Percentiles rank a stretch among this genome's conserved stretches.
Evolutionary conservation across 2,888 invertebrate species (phyloP).

Genomic region (Lomographa bimaculata): DNA sequence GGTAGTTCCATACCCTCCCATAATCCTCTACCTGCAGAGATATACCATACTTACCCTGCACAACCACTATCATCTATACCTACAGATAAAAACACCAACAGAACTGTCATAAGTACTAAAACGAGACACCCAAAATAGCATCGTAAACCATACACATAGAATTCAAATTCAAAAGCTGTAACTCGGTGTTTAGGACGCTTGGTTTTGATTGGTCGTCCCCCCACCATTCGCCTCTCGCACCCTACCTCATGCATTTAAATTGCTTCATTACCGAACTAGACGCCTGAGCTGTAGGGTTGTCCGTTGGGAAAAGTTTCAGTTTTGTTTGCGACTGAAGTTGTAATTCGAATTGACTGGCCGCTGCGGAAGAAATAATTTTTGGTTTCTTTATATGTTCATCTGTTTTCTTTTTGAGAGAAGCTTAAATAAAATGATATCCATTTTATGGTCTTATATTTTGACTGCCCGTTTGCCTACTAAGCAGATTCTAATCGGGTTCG

Average conservation of each 20-base stretch:
- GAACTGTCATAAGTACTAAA: constrained; percentile 25
- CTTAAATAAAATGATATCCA: too few relatives aligned
- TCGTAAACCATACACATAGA: constrained; percentile 10
- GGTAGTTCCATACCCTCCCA: constrained; percentile 66
- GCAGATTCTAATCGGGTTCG: too few relatives aligned
- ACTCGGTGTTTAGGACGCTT: constrained; percentile 43
- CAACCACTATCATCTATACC: constrained; percentile 81
- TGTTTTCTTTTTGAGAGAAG: too few relatives aligned
- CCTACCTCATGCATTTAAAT: constrained; percentile 85
- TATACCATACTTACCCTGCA: constrained; percentile 78
- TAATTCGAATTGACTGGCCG: constrained; percentile 25
- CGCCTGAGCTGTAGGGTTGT: constrained; percentile 75
- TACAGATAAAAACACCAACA: constrained; percentile 45
- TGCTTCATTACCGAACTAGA: constrained; percentile 84
- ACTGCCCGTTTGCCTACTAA: too few relatives aligned
- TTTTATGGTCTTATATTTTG: too few relatives aligned
- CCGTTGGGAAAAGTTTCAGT: constrained; percentile 57
- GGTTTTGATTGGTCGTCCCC: constrained; percentile 50
- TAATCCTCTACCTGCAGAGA: constrained; percentile 81
- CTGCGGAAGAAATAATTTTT: too few relatives aligned
- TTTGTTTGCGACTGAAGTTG: constrained; percentile 36
- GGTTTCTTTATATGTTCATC: too few relatives aligned
- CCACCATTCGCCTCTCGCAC: constrained; percentile 78
- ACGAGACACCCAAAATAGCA: constrained; percentile 22
- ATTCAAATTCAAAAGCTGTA: constrained; percentile 32